Conservation (phyloP, 2,113 vertebrate genomes). For the Callopanchax toddi region DNA sequence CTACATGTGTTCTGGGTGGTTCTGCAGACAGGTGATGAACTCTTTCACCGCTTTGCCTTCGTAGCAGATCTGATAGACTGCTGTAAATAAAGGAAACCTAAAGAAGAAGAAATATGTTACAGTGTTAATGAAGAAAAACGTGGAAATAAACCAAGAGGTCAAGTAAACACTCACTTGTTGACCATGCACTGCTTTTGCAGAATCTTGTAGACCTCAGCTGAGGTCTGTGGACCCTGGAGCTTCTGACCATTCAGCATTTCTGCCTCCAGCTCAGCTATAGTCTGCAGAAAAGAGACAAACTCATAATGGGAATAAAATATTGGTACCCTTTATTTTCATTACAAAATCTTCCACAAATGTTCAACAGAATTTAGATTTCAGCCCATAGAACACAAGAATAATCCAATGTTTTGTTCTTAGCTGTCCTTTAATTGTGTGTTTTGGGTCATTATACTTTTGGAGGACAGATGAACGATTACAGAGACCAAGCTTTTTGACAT, state of each 20-base stretch:
- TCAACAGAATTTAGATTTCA: too few species aligned
- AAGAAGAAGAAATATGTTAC: background rate
- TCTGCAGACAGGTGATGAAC: slow-evolving; percentile 87
- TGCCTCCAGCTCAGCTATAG: slow-evolving; percentile 84
- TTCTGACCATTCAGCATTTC: slow-evolving; percentile 93
- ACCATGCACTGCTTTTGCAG: slow-evolving; percentile 67
- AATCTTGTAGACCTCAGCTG: slow-evolving; percentile 73
- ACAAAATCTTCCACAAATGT: too few species aligned
- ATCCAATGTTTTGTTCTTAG: too few species aligned
- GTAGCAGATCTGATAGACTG: slow-evolving; percentile 87
- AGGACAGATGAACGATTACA: too few species aligned
- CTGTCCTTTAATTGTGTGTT: too few species aligned
- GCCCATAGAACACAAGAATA: too few species aligned
- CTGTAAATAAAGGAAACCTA: slow-evolving; percentile 87
- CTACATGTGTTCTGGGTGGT: slow-evolving; percentile 86
- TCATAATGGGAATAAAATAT: too few species aligned
- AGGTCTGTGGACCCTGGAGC: slow-evolving; percentile 88
- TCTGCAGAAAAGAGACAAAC: slow-evolving; percentile 67
- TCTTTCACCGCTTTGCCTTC: slow-evolving; percentile 81
- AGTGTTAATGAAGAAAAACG: background rate
- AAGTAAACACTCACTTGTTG: slow-evolving; percentile 63
- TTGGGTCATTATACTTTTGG: too few species aligned
- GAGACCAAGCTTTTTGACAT: too few species aligned
- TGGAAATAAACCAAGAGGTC: background rate
- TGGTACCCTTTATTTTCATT: too few species aligned